phyloP scores from a whole-genome alignment of 2,797 vertebrate species.

The Bovichtus variegatus region DNA sequence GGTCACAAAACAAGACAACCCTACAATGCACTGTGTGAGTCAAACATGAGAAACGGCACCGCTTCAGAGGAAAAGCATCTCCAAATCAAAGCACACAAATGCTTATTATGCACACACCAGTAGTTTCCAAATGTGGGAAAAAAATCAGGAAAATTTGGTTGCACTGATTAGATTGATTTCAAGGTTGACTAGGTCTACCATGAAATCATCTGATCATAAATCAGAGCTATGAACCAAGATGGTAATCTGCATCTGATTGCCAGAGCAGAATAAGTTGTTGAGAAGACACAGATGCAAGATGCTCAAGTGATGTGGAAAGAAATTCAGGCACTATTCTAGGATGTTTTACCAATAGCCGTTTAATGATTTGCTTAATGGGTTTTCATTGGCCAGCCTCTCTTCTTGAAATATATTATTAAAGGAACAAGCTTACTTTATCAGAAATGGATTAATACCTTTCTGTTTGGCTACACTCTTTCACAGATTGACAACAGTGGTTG shows the following conservation, averaged over 20 bases:
- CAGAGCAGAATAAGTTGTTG: slow-evolving; percentile 8
- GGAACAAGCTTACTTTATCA: not conserved
- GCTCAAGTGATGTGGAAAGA: not conserved
- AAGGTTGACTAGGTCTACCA: slow-evolving; percentile 10
- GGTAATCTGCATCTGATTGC: slow-evolving; percentile 24
- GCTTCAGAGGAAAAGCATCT: not conserved
- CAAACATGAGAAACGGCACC: not conserved
- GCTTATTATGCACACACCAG: not conserved
- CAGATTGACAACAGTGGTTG: not conserved
- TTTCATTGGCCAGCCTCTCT: not conserved
- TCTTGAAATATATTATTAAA: not conserved
- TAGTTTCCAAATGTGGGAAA: slow-evolving; percentile 11
- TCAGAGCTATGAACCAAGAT: slow-evolving; percentile 15
- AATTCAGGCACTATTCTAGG: not conserved
- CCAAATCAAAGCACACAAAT: slow-evolving; percentile 8
- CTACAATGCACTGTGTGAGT: too few species aligned
- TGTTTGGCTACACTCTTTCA: not conserved
- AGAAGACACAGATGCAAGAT: not conserved
- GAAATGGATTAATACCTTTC: not conserved
- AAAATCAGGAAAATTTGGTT: slow-evolving; percentile 8
- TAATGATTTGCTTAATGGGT: not conserved
- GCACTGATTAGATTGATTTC: slow-evolving; percentile 45
- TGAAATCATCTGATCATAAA: slow-evolving; percentile 28
- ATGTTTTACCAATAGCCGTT: not conserved
- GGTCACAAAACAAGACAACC: too few species aligned